Evolutionary conservation across 2,113 vertebrate species (phyloP).

Genomic region (Clinocottus analis): DNA sequence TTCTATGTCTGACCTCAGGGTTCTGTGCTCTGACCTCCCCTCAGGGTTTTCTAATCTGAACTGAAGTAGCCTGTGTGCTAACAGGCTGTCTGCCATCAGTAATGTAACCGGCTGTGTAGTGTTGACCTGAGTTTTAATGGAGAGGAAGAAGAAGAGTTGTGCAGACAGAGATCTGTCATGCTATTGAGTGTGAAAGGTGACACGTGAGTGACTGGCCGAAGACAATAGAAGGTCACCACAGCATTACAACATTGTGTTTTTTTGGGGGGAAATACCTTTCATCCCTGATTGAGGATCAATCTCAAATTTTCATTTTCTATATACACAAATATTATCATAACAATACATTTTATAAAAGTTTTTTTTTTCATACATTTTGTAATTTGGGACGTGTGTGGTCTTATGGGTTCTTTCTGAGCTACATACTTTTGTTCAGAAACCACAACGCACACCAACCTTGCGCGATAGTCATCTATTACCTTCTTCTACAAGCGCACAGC

Average conservation of each 20-base stretch:
- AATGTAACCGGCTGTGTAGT: neutral
- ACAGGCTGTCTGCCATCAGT: neutral
- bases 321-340: neutral
- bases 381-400: neutral
- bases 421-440: conserved; percentile 1
- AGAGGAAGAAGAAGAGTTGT: conserved; percentile 10
- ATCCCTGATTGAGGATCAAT: neutral
- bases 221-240: neutral
- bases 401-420: neutral
- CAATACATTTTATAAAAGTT: neutral
- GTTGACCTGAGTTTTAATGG: neutral
- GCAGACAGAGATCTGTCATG: too few relatives aligned
- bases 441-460: neutral
- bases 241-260: neutral
- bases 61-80: neutral
- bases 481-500: neutral
- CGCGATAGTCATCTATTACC: conserved; percentile 27
- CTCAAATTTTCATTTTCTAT: neutral
- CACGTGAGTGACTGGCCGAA: rapidly evolving
- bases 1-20: too few relatives aligned
- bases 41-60: too few relatives aligned
- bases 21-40: too few relatives aligned
- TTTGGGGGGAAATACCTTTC: conserved; percentile 13
- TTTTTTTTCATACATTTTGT: neutral
- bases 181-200: neutral